These are phyloP conservation scores for Drosophila auraria DNA, from an alignment of 1,140 invertebrate genomes.

Conservation along the genomic window DNA sequence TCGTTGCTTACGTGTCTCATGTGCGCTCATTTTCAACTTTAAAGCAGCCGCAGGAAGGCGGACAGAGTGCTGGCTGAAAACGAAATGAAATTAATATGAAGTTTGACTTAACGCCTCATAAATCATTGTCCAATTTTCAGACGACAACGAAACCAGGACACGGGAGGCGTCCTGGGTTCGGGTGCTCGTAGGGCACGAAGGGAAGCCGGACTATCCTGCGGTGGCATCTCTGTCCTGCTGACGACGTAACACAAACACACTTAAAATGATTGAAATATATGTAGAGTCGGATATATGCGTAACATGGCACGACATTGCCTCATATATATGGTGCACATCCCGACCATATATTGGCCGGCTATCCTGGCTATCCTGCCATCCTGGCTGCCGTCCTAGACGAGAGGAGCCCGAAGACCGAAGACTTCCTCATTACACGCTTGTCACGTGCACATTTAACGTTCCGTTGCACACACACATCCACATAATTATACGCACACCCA, in stretches of 20 bases:
- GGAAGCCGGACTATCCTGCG: conserved; percentile 46
- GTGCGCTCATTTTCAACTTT: conserved; percentile 55
- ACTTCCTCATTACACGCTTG: conserved; percentile 80
- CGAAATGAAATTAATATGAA: conserved; percentile 81
- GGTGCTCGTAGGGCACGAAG: conserved; percentile 8
- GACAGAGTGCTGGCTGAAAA: conserved; percentile 53
- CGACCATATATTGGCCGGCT: conserved; percentile 55
- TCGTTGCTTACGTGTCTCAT: conserved; percentile 44
- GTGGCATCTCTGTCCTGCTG: conserved; percentile 57
- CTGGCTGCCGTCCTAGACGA: conserved; percentile 35
- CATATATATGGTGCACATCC: conserved; percentile 39
- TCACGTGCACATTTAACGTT: conserved; percentile 80
- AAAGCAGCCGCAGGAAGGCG: conserved; percentile 37
- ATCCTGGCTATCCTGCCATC: conserved; percentile 11
- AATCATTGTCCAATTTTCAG: conserved; percentile 81
- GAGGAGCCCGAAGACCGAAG: conserved; percentile 70
- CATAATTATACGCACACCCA: conserved; percentile 66
- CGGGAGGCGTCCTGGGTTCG: conserved; percentile 3
- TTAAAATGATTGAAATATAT: conserved; percentile 82
- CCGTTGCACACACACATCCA: conserved; percentile 66
- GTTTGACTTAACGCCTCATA: conserved; percentile 83
- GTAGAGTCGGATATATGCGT: conserved; percentile 69
- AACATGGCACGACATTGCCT: conserved; percentile 64
- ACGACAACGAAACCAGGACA: conserved; percentile 48
- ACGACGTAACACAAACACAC: conserved; percentile 75